phyloP scores from a whole-genome alignment of 2,797 vertebrate species.

The Malurus splendens region DNA sequence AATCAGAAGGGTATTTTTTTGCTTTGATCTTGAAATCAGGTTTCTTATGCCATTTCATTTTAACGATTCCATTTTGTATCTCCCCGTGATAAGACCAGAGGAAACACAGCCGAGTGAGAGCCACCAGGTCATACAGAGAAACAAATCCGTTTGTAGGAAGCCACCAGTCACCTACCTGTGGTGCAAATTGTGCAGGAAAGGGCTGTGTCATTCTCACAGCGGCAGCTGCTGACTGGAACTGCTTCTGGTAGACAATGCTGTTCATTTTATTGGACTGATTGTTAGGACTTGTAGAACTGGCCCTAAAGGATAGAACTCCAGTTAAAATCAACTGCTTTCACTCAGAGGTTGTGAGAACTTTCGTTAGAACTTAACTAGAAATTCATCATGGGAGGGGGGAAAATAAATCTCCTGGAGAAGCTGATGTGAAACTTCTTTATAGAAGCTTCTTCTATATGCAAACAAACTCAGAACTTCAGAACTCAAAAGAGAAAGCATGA shows the following conservation, averaged over 20 bases:
- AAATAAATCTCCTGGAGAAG: neutral
- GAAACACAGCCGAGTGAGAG: neutral
- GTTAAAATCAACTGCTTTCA: neutral
- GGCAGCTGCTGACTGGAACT: slow-evolving; percentile 86
- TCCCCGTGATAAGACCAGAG: neutral
- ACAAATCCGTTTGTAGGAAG: neutral
- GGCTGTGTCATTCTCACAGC: slow-evolving; percentile 91
- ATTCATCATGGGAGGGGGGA: neutral
- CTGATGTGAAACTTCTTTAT: neutral
- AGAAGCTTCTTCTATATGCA: neutral
- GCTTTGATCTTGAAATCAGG: neutral
- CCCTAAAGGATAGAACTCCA: slow-evolving; percentile 72
- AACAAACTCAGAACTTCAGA: neutral
- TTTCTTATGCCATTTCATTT: neutral
- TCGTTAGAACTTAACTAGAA: neutral
- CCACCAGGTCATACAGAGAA: neutral
- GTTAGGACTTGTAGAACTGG: slow-evolving; percentile 94
- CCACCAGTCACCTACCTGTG: slow-evolving; percentile 80
- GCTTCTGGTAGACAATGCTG: slow-evolving; percentile 97
- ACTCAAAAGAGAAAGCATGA: neutral
- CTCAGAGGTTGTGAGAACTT: neutral
- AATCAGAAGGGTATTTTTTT: neutral
- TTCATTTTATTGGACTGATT: slow-evolving; percentile 97
- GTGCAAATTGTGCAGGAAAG: slow-evolving; percentile 92
- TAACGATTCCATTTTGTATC: neutral